Evolutionary conservation across 2,888 invertebrate species (phyloP).

Genomic region (Hymenopus coronatus): DNA sequence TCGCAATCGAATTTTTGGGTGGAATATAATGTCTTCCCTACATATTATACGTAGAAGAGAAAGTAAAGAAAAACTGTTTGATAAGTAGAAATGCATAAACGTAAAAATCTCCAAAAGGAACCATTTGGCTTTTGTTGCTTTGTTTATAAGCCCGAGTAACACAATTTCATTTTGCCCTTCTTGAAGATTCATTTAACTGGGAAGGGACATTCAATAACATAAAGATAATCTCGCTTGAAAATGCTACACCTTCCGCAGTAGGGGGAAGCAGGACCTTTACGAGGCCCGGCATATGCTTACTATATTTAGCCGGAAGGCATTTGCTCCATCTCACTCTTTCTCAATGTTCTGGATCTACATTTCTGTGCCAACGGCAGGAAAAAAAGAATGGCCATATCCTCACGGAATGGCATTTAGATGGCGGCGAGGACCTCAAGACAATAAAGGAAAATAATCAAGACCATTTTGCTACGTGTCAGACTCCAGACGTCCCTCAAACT

Average conservation of each 20-base stretch:
- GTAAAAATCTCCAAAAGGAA: too few relatives aligned
- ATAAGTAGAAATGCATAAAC: too few relatives aligned
- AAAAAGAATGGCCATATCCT: neutral
- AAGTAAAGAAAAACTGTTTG: too few relatives aligned
- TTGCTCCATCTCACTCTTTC: neutral
- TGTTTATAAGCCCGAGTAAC: too few relatives aligned
- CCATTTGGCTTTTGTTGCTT: too few relatives aligned
- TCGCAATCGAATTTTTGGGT: too few relatives aligned
- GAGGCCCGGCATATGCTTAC: neutral
- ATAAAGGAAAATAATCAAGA: neutral
- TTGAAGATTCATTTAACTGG: too few relatives aligned
- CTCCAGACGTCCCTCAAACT: neutral
- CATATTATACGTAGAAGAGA: too few relatives aligned
- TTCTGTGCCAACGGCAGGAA: neutral
- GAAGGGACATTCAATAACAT: too few relatives aligned
- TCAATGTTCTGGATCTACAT: neutral
- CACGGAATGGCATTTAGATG: neutral
- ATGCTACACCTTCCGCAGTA: neutral
- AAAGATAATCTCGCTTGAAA: neutral
- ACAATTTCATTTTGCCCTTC: too few relatives aligned
- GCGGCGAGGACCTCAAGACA: neutral
- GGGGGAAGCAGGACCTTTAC: neutral
- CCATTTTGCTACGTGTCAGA: neutral
- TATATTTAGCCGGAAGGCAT: neutral
- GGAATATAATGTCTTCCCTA: too few relatives aligned